A percentile compares a stretch with the other conserved stretches of the same genome.
Conservation (phyloP, 2,888 invertebrate genomes). For the Globia sparganii region DNA sequence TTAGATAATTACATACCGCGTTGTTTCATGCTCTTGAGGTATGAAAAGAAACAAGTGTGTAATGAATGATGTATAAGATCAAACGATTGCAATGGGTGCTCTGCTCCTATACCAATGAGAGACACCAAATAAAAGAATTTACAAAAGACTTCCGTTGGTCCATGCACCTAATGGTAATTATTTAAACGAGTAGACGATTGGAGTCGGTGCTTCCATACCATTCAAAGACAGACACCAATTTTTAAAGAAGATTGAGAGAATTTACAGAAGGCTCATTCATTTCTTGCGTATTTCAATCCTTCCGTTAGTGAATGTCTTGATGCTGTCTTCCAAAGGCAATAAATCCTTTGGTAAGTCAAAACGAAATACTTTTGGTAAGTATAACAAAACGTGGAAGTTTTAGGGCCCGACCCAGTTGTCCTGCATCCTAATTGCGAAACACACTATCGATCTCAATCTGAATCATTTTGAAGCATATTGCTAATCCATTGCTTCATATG, state of each 20-base stretch:
- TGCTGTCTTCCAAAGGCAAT: not conserved
- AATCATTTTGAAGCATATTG: too few relatives aligned
- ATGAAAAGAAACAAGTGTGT: constrained; percentile 11
- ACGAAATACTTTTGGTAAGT: not conserved
- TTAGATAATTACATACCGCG: constrained; percentile 2
- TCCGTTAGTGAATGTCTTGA: too few relatives aligned
- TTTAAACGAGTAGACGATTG: constrained; percentile 1
- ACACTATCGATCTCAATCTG: too few relatives aligned
- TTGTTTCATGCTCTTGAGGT: constrained; percentile 2
- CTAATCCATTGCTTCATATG: too few relatives aligned
- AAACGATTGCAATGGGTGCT: constrained; percentile 2
- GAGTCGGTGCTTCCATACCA: not conserved
- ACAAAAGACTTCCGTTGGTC: not conserved
- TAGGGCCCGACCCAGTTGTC: not conserved
- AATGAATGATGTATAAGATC: not conserved
- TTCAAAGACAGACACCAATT: not conserved
- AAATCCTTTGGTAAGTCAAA: not conserved
- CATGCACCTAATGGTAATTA: not conserved
- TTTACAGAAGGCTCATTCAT: not conserved
- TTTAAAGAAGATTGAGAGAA: too few relatives aligned
- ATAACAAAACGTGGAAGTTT: not conserved
- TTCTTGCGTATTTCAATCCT: not conserved
- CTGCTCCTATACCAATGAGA: constrained; percentile 4
- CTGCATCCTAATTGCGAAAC: too few relatives aligned
- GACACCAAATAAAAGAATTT: not conserved